Evolutionary conservation across 2,797 vertebrate genomes (phyloP).

Genomic region (Meriones psammophilus): DNA sequence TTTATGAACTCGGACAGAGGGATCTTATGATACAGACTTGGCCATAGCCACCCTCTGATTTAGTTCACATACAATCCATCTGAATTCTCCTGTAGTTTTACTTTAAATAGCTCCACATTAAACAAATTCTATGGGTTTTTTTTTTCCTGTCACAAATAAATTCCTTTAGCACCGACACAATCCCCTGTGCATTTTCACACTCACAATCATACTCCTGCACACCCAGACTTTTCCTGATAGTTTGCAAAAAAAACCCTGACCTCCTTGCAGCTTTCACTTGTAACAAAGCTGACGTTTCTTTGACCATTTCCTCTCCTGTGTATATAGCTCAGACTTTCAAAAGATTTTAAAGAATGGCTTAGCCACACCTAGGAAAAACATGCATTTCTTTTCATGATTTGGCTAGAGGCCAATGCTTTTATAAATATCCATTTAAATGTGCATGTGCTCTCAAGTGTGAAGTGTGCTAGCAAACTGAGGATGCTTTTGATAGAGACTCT

Average conservation of each 20-base stretch:
- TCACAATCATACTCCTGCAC: conserved; percentile 50
- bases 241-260: conserved; percentile 62
- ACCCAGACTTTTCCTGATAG: conserved; percentile 64
- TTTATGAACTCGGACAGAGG: background rate
- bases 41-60: conserved; percentile 29
- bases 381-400: conserved; percentile 60
- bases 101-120: conserved; percentile 58
- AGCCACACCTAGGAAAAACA: conserved; percentile 65
- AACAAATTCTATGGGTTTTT: conserved; percentile 48
- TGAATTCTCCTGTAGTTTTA: conserved; percentile 55
- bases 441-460: background rate
- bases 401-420: background rate
- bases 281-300: conserved; percentile 71
- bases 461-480: conserved; percentile 27
- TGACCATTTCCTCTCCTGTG: conserved; percentile 4
- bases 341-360: background rate
- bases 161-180: conserved; percentile 44
- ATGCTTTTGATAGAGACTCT: background rate
- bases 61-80: conserved; percentile 24
- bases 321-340: conserved; percentile 32
- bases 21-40: background rate
- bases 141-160: conserved; percentile 58
- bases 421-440: conserved; percentile 57
- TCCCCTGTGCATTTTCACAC: conserved; percentile 59
- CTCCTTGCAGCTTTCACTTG: conserved; percentile 38